phyloP scores from a whole-genome alignment of 2,888 invertebrate species.

The Exocentrus adspersus region DNA sequence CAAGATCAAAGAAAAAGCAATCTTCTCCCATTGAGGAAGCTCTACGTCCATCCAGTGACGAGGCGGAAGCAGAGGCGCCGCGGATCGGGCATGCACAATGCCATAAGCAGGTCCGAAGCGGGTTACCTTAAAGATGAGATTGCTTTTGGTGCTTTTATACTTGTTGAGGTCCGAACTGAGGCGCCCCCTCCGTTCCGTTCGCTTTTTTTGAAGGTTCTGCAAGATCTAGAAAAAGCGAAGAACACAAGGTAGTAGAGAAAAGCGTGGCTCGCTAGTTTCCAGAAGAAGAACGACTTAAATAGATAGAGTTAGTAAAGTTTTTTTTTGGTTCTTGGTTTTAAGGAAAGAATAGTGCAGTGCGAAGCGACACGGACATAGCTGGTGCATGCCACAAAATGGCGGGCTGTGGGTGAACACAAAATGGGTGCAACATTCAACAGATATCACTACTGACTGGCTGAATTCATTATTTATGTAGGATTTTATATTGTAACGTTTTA shows the following conservation, averaged over 20 bases:
- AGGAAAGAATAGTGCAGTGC: conserved; percentile 47
- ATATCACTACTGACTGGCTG: conserved; percentile 20
- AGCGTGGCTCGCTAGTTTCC: conserved; percentile 61
- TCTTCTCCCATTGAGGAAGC: conserved; percentile 1
- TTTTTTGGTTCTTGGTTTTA: conserved; percentile 29
- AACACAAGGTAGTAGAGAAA: conserved; percentile 85
- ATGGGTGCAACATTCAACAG: conserved; percentile 24
- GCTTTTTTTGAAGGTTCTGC: conserved; percentile 99
- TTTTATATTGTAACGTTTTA: neutral
- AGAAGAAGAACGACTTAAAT: conserved; percentile 61
- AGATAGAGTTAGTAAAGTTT: conserved; percentile 35
- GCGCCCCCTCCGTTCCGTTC: conserved; percentile 96
- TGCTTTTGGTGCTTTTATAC: conserved; percentile 94
- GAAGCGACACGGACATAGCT: conserved; percentile 51
- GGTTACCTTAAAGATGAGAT: conserved; percentile 98
- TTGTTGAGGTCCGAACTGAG: conserved; percentile 95
- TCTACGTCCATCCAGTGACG: conserved; percentile 23
- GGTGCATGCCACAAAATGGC: conserved; percentile 40
- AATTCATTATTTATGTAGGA: conserved; percentile 1
- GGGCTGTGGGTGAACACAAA: conserved; percentile 23
- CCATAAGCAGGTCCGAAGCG: conserved; percentile 65
- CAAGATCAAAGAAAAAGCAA: neutral
- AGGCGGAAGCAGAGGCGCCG: conserved; percentile 63
- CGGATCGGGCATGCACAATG: conserved; percentile 61
- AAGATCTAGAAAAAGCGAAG: conserved; percentile 97